phyloP scores from a whole-genome alignment of 2,113 vertebrate genomes.

The Tauraco erythrolophus region DNA sequence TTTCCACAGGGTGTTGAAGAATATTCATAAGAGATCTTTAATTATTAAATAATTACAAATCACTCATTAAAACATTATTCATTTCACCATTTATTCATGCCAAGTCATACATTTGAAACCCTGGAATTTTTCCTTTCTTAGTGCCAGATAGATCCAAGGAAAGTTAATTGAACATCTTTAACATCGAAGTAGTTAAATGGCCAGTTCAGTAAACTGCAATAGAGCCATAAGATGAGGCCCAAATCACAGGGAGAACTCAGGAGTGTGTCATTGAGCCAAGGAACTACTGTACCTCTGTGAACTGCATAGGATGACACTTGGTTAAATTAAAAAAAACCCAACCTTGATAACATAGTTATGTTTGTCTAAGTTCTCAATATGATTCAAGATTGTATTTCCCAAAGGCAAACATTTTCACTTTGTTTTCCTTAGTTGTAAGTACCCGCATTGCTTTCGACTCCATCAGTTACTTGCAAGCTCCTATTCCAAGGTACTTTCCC shows the following conservation, averaged over 20 bases:
- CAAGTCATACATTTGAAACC: constrained; percentile 42
- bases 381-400: background rate
- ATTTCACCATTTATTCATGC: constrained; percentile 50
- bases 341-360: background rate
- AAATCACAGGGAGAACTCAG: background rate
- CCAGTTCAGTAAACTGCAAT: background rate
- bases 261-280: background rate
- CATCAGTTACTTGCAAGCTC: background rate
- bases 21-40: constrained; percentile 55
- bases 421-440: background rate
- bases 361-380: background rate
- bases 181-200: constrained; percentile 38
- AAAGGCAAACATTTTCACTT: background rate
- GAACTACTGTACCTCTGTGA: background rate
- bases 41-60: constrained; percentile 74
- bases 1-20: constrained; percentile 58
- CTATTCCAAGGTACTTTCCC: background rate
- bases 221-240: background rate
- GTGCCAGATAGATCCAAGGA: constrained; percentile 21
- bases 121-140: constrained; percentile 18
- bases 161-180: constrained; percentile 41
- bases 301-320: background rate
- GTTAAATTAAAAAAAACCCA: background rate
- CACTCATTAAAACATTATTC: constrained; percentile 61
- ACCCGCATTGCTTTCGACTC: background rate